Conservation (phyloP, 92 coral and sea anemone species). For the Scolanthus callimorphus region DNA sequence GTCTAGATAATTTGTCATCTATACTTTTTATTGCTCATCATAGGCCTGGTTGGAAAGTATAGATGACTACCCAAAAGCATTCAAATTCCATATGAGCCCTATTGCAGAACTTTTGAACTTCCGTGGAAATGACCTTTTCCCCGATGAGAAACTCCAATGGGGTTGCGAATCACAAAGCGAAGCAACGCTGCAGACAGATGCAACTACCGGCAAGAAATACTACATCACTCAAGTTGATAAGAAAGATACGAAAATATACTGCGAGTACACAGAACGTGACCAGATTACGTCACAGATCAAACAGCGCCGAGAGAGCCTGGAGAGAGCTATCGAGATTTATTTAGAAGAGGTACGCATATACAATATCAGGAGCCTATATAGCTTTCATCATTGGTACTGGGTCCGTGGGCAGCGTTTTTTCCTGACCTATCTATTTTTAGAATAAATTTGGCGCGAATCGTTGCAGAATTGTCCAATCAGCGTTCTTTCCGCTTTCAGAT, state of each 20-base stretch:
- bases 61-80: constrained; percentile 48
- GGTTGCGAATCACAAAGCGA: constrained; percentile 44
- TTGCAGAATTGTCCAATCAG: too few relatives aligned
- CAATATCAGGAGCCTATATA: too few relatives aligned
- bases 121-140: constrained; percentile 32
- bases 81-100: constrained; percentile 42
- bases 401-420: too few relatives aligned
- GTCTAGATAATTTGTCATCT: too few relatives aligned
- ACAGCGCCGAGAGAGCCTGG: constrained; percentile 39
- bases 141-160: constrained; percentile 38
- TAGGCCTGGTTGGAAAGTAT: constrained; percentile 45
- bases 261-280: constrained; percentile 25
- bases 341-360: constrained; percentile 60
- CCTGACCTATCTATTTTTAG: too few relatives aligned
- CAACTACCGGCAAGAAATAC: constrained; percentile 12
- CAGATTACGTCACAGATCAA: constrained; percentile 30
- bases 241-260: constrained; percentile 5
- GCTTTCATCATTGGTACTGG: too few relatives aligned
- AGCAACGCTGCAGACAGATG: constrained; percentile 23
- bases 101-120: constrained; percentile 47
- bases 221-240: constrained; percentile 2
- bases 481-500: too few relatives aligned
- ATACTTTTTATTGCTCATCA: too few relatives aligned
- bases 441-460: too few relatives aligned
- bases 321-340: constrained; percentile 43